Conservation (phyloP, 2,888 invertebrate species). For the Rhyacophila evoluta region DNA sequence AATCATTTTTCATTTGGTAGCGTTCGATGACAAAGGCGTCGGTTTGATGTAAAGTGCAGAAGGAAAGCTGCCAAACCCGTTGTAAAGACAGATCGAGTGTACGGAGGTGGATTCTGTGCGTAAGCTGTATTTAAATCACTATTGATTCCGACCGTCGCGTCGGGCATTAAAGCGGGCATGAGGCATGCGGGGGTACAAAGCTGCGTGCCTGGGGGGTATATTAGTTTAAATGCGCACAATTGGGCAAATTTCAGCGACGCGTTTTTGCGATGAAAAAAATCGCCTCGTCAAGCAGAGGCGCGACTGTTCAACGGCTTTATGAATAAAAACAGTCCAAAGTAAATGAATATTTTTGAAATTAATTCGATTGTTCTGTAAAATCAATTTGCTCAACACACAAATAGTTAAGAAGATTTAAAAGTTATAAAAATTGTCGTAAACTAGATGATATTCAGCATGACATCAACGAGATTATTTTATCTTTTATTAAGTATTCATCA, state of each 20-base stretch:
- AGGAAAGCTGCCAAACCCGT: constrained; percentile 20
- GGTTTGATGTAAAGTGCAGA: constrained; percentile 33
- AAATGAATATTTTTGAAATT: no score
- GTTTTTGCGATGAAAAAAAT: constrained; percentile 25
- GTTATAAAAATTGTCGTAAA: no score
- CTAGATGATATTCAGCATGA: no score
- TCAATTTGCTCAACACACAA: no score
- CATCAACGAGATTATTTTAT: no score
- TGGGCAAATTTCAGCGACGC: constrained; percentile 44
- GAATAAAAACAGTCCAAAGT: no score
- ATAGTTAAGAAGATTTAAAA: no score
- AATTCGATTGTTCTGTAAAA: no score
- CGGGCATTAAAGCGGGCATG: constrained; percentile 9
- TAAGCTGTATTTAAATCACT: constrained; percentile 54
- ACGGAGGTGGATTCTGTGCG: constrained; percentile 52
- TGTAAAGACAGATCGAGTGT: constrained; percentile 50
- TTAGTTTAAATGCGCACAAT: constrained; percentile 54
- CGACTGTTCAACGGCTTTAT: background rate
- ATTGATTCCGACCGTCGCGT: constrained; percentile 49
- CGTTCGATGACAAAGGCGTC: constrained; percentile 16
- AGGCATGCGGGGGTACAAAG: constrained; percentile 9
- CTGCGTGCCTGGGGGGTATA: constrained; percentile 41
- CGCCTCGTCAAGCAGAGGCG: background rate
- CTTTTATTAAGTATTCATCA: no score
- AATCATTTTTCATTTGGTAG: background rate